These are phyloP conservation scores for Taenioides sp. DNA, from an alignment of 2,797 vertebrate species.

Conservation along the genomic window DNA sequence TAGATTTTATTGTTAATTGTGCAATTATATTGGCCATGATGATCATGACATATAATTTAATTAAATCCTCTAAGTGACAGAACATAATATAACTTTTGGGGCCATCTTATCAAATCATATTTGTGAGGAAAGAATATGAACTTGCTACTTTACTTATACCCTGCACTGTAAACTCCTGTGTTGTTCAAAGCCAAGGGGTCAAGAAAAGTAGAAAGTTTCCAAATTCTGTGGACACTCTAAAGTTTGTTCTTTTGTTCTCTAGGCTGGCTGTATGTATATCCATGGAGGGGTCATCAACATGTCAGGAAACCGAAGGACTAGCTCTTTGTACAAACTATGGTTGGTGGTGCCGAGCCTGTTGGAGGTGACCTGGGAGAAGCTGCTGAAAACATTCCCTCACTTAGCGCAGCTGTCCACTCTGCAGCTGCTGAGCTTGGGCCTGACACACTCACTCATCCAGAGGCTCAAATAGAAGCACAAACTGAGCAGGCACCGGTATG, in stretches of 20 bases:
- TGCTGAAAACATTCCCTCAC: slow-evolving; percentile 87
- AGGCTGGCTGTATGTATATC: slow-evolving; percentile 98
- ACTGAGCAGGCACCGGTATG: slow-evolving; percentile 4
- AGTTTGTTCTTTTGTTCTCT: slow-evolving; percentile 1
- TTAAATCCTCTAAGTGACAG: no score
- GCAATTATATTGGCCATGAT: no score
- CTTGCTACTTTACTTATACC: no score
- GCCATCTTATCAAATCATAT: no score
- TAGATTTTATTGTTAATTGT: no score
- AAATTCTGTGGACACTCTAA: background rate
- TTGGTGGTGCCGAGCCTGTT: slow-evolving; percentile 94
- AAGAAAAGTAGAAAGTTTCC: background rate
- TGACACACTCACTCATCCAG: slow-evolving; percentile 91
- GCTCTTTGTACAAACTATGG: slow-evolving; percentile 97
- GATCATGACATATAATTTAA: no score
- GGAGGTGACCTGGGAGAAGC: slow-evolving; percentile 96
- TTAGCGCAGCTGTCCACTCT: slow-evolving; percentile 83
- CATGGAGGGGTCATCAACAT: slow-evolving; percentile 97
- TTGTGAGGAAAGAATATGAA: no score
- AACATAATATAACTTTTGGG: no score
- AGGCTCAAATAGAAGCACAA: slow-evolving; percentile 84
- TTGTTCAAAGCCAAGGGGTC: background rate
- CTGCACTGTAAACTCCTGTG: no score
- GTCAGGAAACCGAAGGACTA: slow-evolving; percentile 91
- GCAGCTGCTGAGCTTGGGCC: slow-evolving; percentile 93